Conservation (phyloP, 2,888 invertebrate species). For the Eulithis testata region DNA sequence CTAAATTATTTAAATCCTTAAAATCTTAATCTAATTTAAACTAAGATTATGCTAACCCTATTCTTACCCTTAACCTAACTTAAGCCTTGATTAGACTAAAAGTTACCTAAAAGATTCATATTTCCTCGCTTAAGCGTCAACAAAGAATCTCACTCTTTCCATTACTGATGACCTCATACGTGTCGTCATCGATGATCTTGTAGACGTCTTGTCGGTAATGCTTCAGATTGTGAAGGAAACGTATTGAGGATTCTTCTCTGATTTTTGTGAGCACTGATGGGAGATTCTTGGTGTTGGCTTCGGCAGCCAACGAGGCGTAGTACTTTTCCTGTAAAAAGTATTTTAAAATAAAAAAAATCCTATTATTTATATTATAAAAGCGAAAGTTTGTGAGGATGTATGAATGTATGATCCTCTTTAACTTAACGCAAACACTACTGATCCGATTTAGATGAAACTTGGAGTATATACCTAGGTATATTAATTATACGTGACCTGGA, state of each 20-base stretch:
- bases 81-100: constrained; percentile 31
- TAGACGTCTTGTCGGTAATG: constrained; percentile 88
- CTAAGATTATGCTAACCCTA: too few relatives aligned
- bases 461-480: too few relatives aligned
- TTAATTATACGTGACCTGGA: too few relatives aligned
- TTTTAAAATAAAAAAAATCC: neutral
- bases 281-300: constrained; percentile 85
- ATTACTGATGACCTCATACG: constrained; percentile 80
- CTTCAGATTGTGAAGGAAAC: constrained; percentile 86
- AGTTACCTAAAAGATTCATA: constrained; percentile 31
- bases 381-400: too few relatives aligned
- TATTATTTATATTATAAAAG: too few relatives aligned
- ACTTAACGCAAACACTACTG: too few relatives aligned
- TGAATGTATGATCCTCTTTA: too few relatives aligned
- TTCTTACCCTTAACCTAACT: neutral
- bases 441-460: too few relatives aligned
- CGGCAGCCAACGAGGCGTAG: constrained; percentile 87
- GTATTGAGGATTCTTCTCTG: constrained; percentile 86
- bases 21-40: neutral
- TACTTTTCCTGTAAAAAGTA: constrained; percentile 86
- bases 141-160: constrained; percentile 74
- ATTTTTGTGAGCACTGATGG: constrained; percentile 88
- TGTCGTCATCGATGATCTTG: constrained; percentile 87
- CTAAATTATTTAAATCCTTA: constrained; percentile 2
- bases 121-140: constrained; percentile 57